Evolutionary conservation across 2,113 vertebrate genomes (phyloP).

Genomic region (Silurus asotus): DNA sequence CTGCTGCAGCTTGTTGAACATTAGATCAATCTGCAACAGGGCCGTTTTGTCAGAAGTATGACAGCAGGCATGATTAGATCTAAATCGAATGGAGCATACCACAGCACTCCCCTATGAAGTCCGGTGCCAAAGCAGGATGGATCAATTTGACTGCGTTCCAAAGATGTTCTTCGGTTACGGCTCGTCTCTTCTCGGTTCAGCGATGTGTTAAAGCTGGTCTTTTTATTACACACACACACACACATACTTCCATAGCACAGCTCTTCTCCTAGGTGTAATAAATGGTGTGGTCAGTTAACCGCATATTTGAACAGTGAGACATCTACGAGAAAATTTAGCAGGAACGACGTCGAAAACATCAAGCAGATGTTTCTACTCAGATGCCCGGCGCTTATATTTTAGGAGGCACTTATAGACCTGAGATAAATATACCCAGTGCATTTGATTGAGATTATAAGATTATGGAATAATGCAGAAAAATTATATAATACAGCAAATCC

Average conservation of each 20-base stretch:
- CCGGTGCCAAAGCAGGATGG: constrained; percentile 33
- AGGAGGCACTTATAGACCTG: no score
- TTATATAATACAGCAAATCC: neutral
- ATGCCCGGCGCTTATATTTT: no score
- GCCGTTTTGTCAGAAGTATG: constrained; percentile 51
- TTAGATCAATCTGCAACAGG: constrained; percentile 31
- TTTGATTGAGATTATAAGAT: neutral
- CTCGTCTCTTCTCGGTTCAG: constrained; percentile 14
- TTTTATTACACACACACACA: neutral
- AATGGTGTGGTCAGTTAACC: constrained; percentile 24
- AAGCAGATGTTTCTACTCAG: neutral
- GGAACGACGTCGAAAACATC: neutral
- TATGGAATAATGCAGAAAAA: neutral
- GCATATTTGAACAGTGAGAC: constrained; percentile 23
- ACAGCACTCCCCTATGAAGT: constrained; percentile 42
- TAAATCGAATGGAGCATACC: constrained; percentile 44
- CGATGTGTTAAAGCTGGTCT: constrained; percentile 5
- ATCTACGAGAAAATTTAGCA: constrained; percentile 18
- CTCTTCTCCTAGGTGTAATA: neutral
- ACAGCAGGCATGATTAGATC: constrained; percentile 44
- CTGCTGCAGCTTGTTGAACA: constrained; percentile 34
- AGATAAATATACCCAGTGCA: neutral
- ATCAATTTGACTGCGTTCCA: constrained; percentile 39
- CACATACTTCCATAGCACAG: neutral
- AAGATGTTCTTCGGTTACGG: constrained; percentile 18